Evolutionary conservation across 2,113 vertebrate genomes (phyloP).

Genomic region (Centropus unirufus): DNA sequence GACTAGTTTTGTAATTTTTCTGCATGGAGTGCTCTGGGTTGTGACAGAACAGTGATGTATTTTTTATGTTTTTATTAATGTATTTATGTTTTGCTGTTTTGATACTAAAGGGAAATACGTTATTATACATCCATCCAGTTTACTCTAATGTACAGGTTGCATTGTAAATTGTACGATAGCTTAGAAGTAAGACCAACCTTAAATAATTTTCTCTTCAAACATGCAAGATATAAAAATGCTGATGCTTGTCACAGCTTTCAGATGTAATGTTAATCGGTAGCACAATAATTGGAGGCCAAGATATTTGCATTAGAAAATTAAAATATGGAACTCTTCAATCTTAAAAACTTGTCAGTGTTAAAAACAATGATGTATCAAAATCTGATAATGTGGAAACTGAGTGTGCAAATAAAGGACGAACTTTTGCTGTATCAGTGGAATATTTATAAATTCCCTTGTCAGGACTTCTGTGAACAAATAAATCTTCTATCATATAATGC

Average conservation of each 20-base stretch:
- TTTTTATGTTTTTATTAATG: background rate
- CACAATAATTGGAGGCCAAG: background rate
- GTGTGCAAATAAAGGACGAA: background rate
- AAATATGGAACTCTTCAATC: background rate
- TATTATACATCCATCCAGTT: background rate
- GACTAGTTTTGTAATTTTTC: background rate
- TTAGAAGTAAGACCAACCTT: background rate
- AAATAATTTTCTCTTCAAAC: background rate
- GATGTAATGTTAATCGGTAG: background rate
- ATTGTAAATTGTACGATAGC: background rate
- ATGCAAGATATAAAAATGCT: background rate
- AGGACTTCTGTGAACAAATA: background rate
- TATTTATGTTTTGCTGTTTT: background rate
- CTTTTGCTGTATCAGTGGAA: background rate
- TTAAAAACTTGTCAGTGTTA: background rate
- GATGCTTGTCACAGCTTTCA: background rate
- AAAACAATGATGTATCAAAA: background rate
- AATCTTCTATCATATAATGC: background rate
- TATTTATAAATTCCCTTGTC: background rate
- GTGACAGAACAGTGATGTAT: background rate
- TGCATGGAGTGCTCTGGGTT: background rate
- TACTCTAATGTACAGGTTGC: background rate
- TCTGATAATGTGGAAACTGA: background rate
- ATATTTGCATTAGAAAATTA: background rate
- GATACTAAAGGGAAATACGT: background rate